These are phyloP conservation scores for Scaptomyza parva DNA, from an alignment of 2,888 invertebrate genomes.

Conservation along the genomic window DNA sequence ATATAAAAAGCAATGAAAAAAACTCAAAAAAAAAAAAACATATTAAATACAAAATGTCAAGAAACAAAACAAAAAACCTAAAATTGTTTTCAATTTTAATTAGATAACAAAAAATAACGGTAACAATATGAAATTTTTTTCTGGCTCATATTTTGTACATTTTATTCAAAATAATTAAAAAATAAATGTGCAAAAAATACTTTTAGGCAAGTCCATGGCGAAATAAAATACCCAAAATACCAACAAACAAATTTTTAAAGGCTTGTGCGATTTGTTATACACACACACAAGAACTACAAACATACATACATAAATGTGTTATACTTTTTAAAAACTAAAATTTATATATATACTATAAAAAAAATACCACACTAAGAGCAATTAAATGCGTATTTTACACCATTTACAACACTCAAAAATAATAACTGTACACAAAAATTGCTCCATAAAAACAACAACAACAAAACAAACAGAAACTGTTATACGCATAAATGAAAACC, in stretches of 20 bases:
- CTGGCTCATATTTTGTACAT: constrained; percentile 64
- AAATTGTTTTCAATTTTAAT: constrained; percentile 76
- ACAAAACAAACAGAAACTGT: constrained; percentile 45
- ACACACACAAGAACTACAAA: constrained; percentile 44
- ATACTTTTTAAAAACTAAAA: constrained; percentile 56
- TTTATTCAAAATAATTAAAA: constrained; percentile 27
- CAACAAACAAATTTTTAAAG: constrained; percentile 50
- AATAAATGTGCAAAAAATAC: constrained; percentile 34
- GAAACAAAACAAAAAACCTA: constrained; percentile 30
- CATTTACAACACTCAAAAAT: constrained; percentile 41
- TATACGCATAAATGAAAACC: constrained; percentile 58
- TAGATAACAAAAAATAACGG: constrained; percentile 29
- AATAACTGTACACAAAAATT: constrained; percentile 4
- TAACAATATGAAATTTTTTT: constrained; percentile 29
- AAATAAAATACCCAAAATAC: background rate
- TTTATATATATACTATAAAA: constrained; percentile 37
- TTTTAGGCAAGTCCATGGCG: constrained; percentile 53
- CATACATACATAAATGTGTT: constrained; percentile 35
- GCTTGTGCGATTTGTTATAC: constrained; percentile 72
- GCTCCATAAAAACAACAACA: constrained; percentile 22
- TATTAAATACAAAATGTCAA: background rate
- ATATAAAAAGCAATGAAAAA: constrained; percentile 45
- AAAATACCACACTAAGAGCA: constrained; percentile 32
- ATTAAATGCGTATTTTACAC: constrained; percentile 53
- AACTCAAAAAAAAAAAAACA: constrained; percentile 33